These are phyloP conservation scores for Lytechinus pictus DNA, from an alignment of 35 echinoderm and acorn worm genomes.

Conservation along the genomic window DNA sequence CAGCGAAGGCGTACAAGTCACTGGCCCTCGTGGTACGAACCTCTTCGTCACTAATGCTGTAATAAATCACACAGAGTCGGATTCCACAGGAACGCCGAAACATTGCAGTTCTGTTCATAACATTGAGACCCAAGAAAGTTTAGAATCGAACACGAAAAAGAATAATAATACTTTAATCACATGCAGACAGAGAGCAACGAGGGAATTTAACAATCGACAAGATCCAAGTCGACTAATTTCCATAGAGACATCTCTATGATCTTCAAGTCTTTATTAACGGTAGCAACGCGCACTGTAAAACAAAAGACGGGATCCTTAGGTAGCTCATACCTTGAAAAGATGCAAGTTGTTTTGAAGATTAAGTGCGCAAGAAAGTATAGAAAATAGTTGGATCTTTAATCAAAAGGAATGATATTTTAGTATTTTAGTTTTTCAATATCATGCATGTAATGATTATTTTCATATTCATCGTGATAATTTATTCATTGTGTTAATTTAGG, in stretches of 20 bases:
- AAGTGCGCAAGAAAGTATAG: too few species aligned
- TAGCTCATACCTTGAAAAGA: not conserved
- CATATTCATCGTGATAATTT: too few species aligned
- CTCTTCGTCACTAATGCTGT: not conserved
- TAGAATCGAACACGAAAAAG: not conserved
- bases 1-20: not conserved
- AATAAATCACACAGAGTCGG: not conserved
- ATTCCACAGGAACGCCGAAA: not conserved
- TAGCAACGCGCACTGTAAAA: too few species aligned
- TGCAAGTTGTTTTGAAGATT: not conserved
- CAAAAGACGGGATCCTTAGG: not conserved
- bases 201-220: not conserved
- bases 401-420: not conserved
- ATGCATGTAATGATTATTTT: not conserved
- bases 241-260: slow-evolving; percentile 13
- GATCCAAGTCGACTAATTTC: not conserved
- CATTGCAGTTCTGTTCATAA: not conserved
- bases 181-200: slow-evolving; percentile 14
- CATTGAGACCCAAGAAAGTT: not conserved
- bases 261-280: not conserved
- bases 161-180: not conserved
- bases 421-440: not conserved
- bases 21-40: not conserved
- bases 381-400: too few species aligned
- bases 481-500: too few species aligned